phyloP scores from a whole-genome alignment of 1,140 invertebrate species.

The Mamestra configurata region DNA sequence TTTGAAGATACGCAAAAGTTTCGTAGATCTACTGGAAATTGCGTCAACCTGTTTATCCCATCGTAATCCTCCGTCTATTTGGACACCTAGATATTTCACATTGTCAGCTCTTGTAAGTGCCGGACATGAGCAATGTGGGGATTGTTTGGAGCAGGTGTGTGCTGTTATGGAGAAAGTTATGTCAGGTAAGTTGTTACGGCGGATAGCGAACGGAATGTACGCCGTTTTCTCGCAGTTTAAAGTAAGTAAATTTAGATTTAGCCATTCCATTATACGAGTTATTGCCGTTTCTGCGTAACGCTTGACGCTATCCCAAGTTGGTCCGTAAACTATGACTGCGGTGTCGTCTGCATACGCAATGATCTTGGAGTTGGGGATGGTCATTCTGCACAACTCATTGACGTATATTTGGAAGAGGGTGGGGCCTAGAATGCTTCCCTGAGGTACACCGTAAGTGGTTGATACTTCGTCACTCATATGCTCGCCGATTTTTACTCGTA shows the following conservation, averaged over 20 bases:
- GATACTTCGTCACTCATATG: too few relatives aligned
- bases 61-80: neutral
- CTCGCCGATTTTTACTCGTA: too few relatives aligned
- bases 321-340: neutral
- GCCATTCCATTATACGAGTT: neutral
- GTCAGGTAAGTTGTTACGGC: neutral
- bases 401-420: neutral
- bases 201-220: too few relatives aligned
- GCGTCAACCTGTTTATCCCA: constrained; percentile 13
- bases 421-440: neutral
- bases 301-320: neutral
- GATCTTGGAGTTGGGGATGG: neutral
- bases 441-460: neutral
- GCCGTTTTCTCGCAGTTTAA: too few relatives aligned
- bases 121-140: neutral
- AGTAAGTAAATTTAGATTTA: too few relatives aligned
- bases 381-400: neutral
- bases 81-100: constrained; percentile 5
- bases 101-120: neutral
- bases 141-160: neutral
- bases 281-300: neutral
- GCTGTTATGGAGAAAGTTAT: neutral
- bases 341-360: constrained; percentile 9
- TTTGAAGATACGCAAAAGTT: neutral
- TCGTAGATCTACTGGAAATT: neutral